A percentile compares a stretch with the other conserved stretches of the same genome.
These are phyloP conservation scores for Drosophila lacicola DNA, from an alignment of 2,888 invertebrate species.

Conservation along the genomic window DNA sequence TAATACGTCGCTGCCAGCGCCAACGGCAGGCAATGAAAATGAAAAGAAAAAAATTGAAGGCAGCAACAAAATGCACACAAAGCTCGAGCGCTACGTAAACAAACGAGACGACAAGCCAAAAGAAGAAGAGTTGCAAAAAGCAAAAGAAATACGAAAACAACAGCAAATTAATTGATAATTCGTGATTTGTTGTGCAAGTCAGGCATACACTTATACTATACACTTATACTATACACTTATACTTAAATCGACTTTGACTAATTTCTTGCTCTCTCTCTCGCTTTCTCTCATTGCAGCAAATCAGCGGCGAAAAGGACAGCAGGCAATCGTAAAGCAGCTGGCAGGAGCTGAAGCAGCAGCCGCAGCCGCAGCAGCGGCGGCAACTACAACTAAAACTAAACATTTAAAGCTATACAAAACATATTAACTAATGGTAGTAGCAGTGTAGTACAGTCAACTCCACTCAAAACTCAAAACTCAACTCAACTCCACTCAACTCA, in stretches of 20 bases:
- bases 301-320: constrained; percentile 69
- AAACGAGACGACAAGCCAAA: constrained; percentile 46
- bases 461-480: constrained; percentile 43
- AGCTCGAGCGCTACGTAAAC: constrained; percentile 47
- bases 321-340: constrained; percentile 70
- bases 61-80: constrained; percentile 20
- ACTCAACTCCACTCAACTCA: constrained; percentile 48
- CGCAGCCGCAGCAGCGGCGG: constrained; percentile 4
- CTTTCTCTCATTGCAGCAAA: constrained; percentile 70
- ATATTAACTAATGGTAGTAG: constrained; percentile 49
- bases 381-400: constrained; percentile 53
- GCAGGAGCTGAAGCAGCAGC: constrained; percentile 51
- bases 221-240: constrained; percentile 8
- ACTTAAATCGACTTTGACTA: constrained; percentile 49
- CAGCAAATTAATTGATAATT: constrained; percentile 67
- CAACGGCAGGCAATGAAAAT: constrained; percentile 28
- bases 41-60: constrained; percentile 14
- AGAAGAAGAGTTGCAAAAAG: constrained; percentile 19
- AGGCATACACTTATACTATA: constrained; percentile 13
- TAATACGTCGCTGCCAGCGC: neutral
- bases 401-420: constrained; percentile 53
- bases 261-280: constrained; percentile 47
- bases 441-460: constrained; percentile 76
- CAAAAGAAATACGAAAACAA: constrained; percentile 34
- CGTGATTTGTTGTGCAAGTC: constrained; percentile 63